A percentile compares a stretch with the other conserved stretches of the same genome.
Conservation (phyloP, 2,888 invertebrate species). For the Glyphotaelius pellucidus region DNA sequence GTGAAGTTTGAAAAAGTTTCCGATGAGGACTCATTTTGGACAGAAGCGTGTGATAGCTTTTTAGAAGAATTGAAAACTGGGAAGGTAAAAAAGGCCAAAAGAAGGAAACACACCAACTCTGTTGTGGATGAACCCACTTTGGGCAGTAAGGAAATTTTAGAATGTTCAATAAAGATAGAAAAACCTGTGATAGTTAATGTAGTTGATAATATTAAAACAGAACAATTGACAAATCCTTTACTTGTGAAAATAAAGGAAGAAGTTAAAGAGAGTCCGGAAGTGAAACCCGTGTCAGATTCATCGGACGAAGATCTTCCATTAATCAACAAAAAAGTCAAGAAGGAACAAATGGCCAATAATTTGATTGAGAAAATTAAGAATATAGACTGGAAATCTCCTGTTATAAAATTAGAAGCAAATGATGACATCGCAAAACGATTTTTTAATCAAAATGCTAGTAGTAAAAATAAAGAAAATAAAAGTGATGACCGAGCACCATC, state of each 20-base stretch:
- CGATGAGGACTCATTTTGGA: constrained; percentile 78
- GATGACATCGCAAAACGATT: constrained; percentile 24
- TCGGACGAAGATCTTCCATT: constrained; percentile 75
- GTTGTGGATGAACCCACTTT: constrained; percentile 68
- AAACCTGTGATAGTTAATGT: constrained; percentile 65
- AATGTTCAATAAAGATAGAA: constrained; percentile 65
- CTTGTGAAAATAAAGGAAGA: constrained; percentile 67
- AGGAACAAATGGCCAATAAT: constrained; percentile 69
- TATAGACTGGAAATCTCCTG: constrained; percentile 54
- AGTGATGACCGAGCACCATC: constrained; percentile 70
- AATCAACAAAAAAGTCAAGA: constrained; percentile 74
- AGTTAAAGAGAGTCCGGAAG: constrained; percentile 67
- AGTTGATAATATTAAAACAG: constrained; percentile 64
- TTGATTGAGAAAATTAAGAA: constrained; percentile 45
- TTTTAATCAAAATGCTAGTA: constrained; percentile 50
- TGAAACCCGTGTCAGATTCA: constrained; percentile 69
- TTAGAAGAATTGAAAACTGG: constrained; percentile 84
- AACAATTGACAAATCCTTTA: constrained; percentile 50
- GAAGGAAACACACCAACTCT: constrained; percentile 72
- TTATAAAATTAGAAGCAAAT: constrained; percentile 66
- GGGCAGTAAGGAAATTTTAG: constrained; percentile 69
- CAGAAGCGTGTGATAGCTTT: constrained; percentile 86
- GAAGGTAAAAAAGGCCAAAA: constrained; percentile 77
- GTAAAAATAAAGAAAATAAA: constrained; percentile 64
- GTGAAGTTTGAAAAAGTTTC: constrained; percentile 66